These are phyloP conservation scores for Neotragus pygmaeus DNA, from an alignment of 2,113 vertebrate genomes.

Conservation along the genomic window DNA sequence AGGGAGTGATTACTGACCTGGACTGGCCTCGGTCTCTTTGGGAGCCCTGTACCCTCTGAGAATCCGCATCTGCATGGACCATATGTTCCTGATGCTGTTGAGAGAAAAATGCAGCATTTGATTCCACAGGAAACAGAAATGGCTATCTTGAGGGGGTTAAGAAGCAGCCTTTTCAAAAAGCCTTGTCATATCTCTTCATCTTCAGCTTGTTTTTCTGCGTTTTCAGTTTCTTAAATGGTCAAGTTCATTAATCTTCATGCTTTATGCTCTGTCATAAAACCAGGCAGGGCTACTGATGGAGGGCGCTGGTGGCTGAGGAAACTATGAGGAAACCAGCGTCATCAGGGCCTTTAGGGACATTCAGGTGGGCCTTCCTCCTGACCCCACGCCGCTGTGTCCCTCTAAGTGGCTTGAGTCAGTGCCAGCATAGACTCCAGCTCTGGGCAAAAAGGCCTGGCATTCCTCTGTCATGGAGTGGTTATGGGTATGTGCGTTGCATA, in stretches of 20 bases:
- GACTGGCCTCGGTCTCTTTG: not conserved
- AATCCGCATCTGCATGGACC: not conserved
- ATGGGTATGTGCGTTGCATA: not conserved
- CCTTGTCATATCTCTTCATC: not conserved
- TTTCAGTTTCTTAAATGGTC: not conserved
- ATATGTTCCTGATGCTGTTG: not conserved
- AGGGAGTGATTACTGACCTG: not conserved
- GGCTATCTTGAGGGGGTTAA: not conserved
- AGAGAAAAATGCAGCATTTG: not conserved
- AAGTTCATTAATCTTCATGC: not conserved
- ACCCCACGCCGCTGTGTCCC: not conserved
- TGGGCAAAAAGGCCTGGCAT: not conserved
- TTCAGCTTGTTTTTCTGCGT: not conserved
- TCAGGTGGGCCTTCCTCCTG: not conserved
- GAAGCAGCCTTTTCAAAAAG: not conserved
- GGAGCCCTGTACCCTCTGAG: not conserved
- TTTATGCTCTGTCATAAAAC: constrained; percentile 16
- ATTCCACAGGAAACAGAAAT: not conserved
- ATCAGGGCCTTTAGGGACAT: not conserved
- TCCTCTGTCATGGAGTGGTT: too few relatives aligned
- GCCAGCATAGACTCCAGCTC: not conserved
- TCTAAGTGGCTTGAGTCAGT: not conserved
- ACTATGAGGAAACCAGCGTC: not conserved
- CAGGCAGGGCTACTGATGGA: not conserved
- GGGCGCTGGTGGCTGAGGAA: not conserved